Base-by-base conservation (phyloP, 2,113 vertebrate genomes). In the Gorsachius goisagi region DNA sequence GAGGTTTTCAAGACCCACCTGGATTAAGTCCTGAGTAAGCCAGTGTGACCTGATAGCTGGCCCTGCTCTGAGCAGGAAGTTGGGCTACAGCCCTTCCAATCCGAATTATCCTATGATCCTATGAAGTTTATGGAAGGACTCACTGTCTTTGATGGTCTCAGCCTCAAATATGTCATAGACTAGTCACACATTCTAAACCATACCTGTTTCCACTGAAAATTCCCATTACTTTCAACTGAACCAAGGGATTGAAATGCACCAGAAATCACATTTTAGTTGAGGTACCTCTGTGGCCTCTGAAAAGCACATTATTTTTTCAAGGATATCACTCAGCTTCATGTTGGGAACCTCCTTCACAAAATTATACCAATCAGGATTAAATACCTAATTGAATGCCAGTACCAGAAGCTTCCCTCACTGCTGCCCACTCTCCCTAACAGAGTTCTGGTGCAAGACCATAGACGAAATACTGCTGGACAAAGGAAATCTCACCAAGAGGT, bases 131-230 rank as follows among this genome's bases (percentile, higher is more conserved):
- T 58, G 37, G 50, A 93, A 44, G 17, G 11, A 62, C 22, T 37
- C 17, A 17, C 5, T 63, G 18, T 45, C 27, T 81, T 81, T 55
- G n/a, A 50, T 69, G 15, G 27, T 41, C 1, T 1, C 0, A 0
- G 20, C 19, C 15, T 82, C 28, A 85, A 24, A 59, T 44, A 67
- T 15, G 17, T 32, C 41, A 37, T 5, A 53, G 39, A 41, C 12
- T 47, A 21, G 24, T 66, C 15, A 7, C 21, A 50, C 32, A 30
- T 71, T 55, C 14, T 53, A 15, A 80, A 53, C 2, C 0, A 32
- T n/a, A 68, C 11, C 17, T 67, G 5, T 62, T 50, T 71, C 32
- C 19, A 32, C 0, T 24, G 35, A 74, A 62, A 71, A 64, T 32
- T 60, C 32, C 16, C 5, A 17, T 67, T 49, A 67, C 39, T 27